Percentiles rank a stretch among this genome's conserved stretches.
These are phyloP conservation scores for Trichopoda pennipes DNA, from an alignment of 2,888 invertebrate species.

Conservation along the genomic window DNA sequence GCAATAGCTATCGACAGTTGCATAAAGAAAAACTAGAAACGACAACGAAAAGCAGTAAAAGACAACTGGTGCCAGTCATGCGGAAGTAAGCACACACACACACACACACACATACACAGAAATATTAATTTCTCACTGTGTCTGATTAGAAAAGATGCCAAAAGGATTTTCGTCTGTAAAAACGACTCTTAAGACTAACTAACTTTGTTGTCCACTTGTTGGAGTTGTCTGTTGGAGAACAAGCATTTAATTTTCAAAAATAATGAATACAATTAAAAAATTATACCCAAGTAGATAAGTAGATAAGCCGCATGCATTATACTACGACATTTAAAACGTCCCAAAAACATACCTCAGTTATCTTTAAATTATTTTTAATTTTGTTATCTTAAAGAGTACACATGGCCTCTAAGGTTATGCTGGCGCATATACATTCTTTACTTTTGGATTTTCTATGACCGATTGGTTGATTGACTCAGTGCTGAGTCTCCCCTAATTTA, in stretches of 20 bases:
- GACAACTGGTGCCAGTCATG: constrained; percentile 52
- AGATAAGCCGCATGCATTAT: neutral
- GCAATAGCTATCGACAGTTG: constrained; percentile 51
- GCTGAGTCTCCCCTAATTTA: no score
- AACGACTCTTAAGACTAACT: constrained; percentile 27
- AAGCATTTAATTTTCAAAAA: constrained; percentile 37
- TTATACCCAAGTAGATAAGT: neutral
- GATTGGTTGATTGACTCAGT: no score
- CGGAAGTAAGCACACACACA: neutral
- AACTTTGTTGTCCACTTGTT: constrained; percentile 51
- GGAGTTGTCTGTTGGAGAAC: neutral
- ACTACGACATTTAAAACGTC: no score
- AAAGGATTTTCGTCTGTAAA: constrained; percentile 25
- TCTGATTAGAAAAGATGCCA: neutral
- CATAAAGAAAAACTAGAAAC: neutral
- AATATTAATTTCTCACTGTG: neutral
- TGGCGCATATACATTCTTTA: no score
- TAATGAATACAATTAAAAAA: constrained; percentile 47
- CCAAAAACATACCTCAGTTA: no score
- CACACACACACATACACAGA: neutral
- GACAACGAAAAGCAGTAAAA: constrained; percentile 29
- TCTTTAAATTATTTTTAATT: no score
- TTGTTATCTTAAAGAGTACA: no score
- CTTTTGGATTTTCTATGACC: no score
- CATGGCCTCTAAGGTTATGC: no score